Evolutionary conservation across 1,140 invertebrate species (phyloP).

Genomic region (Archegozetes longisetosus): DNA sequence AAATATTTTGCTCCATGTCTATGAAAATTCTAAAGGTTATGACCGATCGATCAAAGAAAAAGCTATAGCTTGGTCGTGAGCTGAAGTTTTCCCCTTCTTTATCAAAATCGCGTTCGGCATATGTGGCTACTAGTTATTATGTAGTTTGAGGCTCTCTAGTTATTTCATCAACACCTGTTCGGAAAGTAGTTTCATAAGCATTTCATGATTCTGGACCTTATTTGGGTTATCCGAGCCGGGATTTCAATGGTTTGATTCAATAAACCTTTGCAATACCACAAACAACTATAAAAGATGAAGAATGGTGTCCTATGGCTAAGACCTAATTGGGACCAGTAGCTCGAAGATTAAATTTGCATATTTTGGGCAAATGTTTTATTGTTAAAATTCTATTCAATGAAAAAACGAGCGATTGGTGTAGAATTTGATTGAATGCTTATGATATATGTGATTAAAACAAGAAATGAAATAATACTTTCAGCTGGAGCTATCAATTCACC

Average conservation of each 20-base stretch:
- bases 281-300: constrained; percentile 60
- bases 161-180: constrained; percentile 18
- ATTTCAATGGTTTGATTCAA: constrained; percentile 57
- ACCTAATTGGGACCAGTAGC: constrained; percentile 68
- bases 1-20: constrained; percentile 89
- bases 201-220: constrained; percentile 52
- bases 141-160: constrained; percentile 22
- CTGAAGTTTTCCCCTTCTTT: constrained; percentile 72
- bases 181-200: constrained; percentile 36
- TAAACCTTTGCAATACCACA: constrained; percentile 34
- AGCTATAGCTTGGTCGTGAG: constrained; percentile 77
- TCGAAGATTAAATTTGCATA: constrained; percentile 62
- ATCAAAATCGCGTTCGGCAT: constrained; percentile 60
- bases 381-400: constrained; percentile 39
- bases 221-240: constrained; percentile 42
- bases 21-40: constrained; percentile 81
- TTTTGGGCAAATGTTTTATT: constrained; percentile 64
- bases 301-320: constrained; percentile 71
- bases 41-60: constrained; percentile 76
- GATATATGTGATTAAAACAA: constrained; percentile 83
- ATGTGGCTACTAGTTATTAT: constrained; percentile 16
- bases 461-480: constrained; percentile 53
- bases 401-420: constrained; percentile 53
- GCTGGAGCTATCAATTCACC: constrained; percentile 46
- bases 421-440: constrained; percentile 52